These are phyloP conservation scores for Eilema depressum DNA, from an alignment of 2,888 invertebrate genomes.

Conservation along the genomic window DNA sequence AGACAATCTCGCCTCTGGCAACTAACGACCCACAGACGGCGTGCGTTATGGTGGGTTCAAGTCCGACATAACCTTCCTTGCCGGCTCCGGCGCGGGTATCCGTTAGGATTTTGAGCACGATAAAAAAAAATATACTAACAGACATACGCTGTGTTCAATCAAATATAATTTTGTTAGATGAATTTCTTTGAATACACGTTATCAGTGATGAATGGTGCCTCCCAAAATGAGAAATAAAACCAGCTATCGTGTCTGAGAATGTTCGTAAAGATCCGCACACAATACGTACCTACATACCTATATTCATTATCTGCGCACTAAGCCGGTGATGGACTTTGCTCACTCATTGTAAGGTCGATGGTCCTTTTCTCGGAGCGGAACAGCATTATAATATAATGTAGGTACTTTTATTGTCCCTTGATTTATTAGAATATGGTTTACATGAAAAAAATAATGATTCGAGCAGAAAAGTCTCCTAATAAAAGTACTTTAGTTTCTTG, in stretches of 20 bases:
- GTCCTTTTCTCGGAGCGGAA: not conserved
- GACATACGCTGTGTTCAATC: not conserved
- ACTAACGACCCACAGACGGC: no score
- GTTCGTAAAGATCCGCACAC: not conserved
- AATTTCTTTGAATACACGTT: not conserved
- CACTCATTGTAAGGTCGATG: conserved; percentile 8
- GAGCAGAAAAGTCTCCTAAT: not conserved
- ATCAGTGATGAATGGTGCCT: not conserved
- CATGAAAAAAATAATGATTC: not conserved
- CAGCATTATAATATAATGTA: not conserved
- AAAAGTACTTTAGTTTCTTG: no score
- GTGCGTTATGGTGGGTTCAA: no score
- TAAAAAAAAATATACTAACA: no score
- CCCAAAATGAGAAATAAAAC: not conserved
- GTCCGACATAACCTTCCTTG: no score
- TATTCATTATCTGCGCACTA: not conserved
- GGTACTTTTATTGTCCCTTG: not conserved
- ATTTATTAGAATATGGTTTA: not conserved
- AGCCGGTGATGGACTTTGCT: conserved; percentile 8
- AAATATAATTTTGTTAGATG: not conserved
- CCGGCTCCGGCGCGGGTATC: no score
- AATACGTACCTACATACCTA: not conserved
- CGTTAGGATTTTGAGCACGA: no score
- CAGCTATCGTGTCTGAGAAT: not conserved
- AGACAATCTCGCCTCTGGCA: no score